Conservation (phyloP, 2,888 invertebrate species). For the Drosophila pseudotakahashii region DNA sequence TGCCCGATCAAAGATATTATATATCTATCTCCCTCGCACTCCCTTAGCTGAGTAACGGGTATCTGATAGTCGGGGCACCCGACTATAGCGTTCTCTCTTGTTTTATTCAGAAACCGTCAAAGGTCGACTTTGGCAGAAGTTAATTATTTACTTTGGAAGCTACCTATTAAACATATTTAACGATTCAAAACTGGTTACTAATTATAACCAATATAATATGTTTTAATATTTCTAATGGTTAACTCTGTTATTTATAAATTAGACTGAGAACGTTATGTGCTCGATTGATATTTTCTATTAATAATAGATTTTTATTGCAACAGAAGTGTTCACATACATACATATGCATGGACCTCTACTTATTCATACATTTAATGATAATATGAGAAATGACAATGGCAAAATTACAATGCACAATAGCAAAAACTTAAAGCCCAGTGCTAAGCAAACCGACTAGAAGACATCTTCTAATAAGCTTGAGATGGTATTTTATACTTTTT, state of each 20-base stretch:
- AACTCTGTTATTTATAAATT: neutral
- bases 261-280: neutral
- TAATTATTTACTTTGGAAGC: no score
- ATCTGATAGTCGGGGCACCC: no score
- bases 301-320: slow-evolving; percentile 26
- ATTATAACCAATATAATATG: no score
- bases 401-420: slow-evolving; percentile 39
- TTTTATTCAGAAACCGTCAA: no score
- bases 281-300: slow-evolving; percentile 21
- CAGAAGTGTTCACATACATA: neutral
- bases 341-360: neutral
- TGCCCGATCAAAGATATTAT: no score
- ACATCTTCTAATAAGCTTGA: slow-evolving; percentile 17
- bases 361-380: slow-evolving; percentile 23
- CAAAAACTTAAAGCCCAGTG: neutral
- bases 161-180: no score
- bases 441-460: slow-evolving; percentile 10
- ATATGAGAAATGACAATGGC: slow-evolving; percentile 45
- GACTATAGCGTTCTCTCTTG: no score
- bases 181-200: no score
- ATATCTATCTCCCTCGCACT: no score
- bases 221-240: no score
- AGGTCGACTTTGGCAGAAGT: no score
- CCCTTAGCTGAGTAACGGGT: no score
- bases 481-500: neutral